Evolutionary conservation across 2,113 vertebrate genomes (phyloP), one percentile per base, ranked within the genome.

Genomic region (Oophaga pumilio): DNA sequence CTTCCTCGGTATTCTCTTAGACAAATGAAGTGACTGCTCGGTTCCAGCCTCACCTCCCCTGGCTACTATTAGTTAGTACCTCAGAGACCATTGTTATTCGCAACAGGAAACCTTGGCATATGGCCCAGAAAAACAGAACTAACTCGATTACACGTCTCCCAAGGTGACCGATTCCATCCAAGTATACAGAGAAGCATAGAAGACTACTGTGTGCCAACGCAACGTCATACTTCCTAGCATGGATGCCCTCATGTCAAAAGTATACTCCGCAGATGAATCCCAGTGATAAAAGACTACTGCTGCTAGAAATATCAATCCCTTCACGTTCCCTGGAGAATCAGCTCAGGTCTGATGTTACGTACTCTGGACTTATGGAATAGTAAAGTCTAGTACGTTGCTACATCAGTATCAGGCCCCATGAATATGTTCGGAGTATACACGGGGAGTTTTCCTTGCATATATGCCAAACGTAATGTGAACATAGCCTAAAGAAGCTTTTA

Each of bases 71-170:
- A 79, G 68, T 13, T 13, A 66, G 18, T 68, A 64, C 76, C 76
- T 79, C 85, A 14, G 76, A 77, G 76, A 56, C 60, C 0, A 77
- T 77, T 86, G 73, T 66, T 78, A 66, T 26, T 66, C 20, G 74
- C 22, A 79, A 49, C 85, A 78, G 84, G 84, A 86, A 77, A 86
- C 57, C 22, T 17, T 86, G 84, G 84, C 84, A 77, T 62, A 53
- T 52, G 71, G 15, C 74, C 84, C 59, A 68, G 73, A 86, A 86
- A 86, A 66, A 62, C 73, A 76, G 22, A 52, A 85, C 74, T 78
- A 78, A 86, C 43, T 86, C 73, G 78, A 78, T 86, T 77, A 86
- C 8, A 59, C 3, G n/a, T 78, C 73, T 78, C 84, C 84, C 84
- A 68, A 66, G 84, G 60, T 77, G 59, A 76, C 43, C 17, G 1